Evolutionary conservation across 2,113 vertebrate genomes (phyloP).

Genomic region (Recurvirostra avosetta): DNA sequence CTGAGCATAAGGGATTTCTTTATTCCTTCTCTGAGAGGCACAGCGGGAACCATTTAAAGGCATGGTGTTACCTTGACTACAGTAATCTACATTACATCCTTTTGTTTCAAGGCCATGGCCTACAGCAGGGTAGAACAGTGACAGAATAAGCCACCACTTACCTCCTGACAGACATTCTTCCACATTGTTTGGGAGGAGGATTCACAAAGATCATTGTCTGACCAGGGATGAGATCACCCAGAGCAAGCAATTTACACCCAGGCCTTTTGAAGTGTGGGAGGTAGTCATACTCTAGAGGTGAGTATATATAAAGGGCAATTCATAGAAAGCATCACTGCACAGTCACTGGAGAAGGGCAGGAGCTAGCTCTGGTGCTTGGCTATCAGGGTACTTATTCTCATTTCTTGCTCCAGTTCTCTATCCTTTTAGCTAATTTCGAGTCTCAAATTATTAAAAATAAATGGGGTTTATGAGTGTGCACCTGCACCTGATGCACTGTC

Average conservation of each 20-base stretch:
- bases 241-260: background rate
- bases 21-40: background rate
- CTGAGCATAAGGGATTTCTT: background rate
- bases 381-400: background rate
- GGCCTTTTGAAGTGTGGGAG: background rate
- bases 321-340: background rate
- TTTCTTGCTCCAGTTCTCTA: background rate
- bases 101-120: background rate
- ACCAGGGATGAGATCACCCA: background rate
- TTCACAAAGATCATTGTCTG: background rate
- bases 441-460: background rate
- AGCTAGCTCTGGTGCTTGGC: background rate
- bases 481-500: background rate
- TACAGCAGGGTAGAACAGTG: background rate
- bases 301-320: background rate
- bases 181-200: background rate
- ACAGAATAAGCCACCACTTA: background rate
- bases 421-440: background rate
- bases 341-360: background rate
- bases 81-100: background rate
- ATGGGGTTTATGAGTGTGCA: background rate
- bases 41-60: background rate
- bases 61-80: background rate
- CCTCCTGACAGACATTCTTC: background rate
- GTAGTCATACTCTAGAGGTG: background rate